Conservation (phyloP, 2,113 vertebrate species). For the Emberiza fucata region DNA sequence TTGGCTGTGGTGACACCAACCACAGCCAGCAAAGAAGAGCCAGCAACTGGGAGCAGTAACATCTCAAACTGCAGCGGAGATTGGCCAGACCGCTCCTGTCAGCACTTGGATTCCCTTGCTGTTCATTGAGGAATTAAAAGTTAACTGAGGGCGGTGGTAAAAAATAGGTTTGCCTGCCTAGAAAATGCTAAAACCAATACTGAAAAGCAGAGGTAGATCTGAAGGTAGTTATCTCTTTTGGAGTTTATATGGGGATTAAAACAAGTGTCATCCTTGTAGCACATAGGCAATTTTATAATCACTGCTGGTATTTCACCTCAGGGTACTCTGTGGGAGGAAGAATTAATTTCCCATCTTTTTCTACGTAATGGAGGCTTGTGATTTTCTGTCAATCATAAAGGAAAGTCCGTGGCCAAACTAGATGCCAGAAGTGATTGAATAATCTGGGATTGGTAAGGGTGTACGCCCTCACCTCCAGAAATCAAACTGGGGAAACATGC, state of each 20-base stretch:
- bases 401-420: neutral
- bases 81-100: slow-evolving; percentile 51
- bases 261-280: neutral
- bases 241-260: slow-evolving; percentile 12
- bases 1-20: slow-evolving; percentile 23
- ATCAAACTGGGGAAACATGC: neutral
- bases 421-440: neutral
- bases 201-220: slow-evolving; percentile 47
- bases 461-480: neutral
- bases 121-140: slow-evolving; percentile 55
- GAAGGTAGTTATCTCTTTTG: slow-evolving; percentile 14
- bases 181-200: neutral
- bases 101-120: slow-evolving; percentile 46
- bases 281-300: slow-evolving; percentile 6
- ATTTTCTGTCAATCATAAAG: neutral
- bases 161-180: slow-evolving; percentile 45
- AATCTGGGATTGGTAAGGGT: neutral
- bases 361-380: neutral
- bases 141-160: slow-evolving; percentile 41
- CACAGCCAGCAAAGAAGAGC: slow-evolving; percentile 40
- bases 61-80: slow-evolving; percentile 49
- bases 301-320: slow-evolving; percentile 5
- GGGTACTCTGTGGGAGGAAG: neutral
- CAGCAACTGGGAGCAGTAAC: slow-evolving; percentile 56
- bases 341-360: slow-evolving; percentile 5